phyloP scores from a whole-genome alignment of 1,140 invertebrate genomes.

The Rhyzopertha dominica region DNA sequence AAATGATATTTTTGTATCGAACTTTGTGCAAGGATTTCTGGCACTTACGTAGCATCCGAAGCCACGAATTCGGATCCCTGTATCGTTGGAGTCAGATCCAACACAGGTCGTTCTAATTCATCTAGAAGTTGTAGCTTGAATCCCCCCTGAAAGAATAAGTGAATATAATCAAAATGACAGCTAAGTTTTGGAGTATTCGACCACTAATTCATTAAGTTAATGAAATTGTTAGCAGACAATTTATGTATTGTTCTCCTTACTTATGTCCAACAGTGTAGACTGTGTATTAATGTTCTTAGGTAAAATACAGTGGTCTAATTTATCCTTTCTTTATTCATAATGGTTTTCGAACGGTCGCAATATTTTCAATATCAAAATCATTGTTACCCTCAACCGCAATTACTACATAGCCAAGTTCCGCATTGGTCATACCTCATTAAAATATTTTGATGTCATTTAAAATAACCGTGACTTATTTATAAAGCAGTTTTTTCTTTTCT shows the following conservation, averaged over 20 bases:
- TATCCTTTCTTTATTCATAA: constrained; percentile 8
- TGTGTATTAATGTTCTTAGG: too few relatives aligned
- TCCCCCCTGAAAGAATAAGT: constrained; percentile 66
- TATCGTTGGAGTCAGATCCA: constrained; percentile 78
- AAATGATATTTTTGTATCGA: constrained; percentile 30
- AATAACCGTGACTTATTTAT: too few relatives aligned
- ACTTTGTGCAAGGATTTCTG: too few relatives aligned
- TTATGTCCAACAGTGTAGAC: too few relatives aligned
- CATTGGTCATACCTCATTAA: too few relatives aligned
- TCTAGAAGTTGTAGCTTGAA: constrained; percentile 81
- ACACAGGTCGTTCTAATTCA: constrained; percentile 69
- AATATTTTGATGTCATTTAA: constrained; percentile 2
- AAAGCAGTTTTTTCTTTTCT: too few relatives aligned
- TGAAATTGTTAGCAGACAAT: too few relatives aligned
- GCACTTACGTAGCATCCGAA: constrained; percentile 67
- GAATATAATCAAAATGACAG: constrained; percentile 2
- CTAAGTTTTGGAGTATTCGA: background rate
- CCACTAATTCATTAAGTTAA: background rate
- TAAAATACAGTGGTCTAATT: constrained; percentile 5
- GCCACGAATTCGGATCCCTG: constrained; percentile 72
- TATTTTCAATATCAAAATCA: too few relatives aligned
- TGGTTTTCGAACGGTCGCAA: too few relatives aligned
- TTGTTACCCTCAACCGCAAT: too few relatives aligned
- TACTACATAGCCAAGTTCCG: too few relatives aligned
- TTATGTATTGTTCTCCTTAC: too few relatives aligned